phyloP scores from a whole-genome alignment of 1,140 invertebrate species.

The Scylla paramamosain region DNA sequence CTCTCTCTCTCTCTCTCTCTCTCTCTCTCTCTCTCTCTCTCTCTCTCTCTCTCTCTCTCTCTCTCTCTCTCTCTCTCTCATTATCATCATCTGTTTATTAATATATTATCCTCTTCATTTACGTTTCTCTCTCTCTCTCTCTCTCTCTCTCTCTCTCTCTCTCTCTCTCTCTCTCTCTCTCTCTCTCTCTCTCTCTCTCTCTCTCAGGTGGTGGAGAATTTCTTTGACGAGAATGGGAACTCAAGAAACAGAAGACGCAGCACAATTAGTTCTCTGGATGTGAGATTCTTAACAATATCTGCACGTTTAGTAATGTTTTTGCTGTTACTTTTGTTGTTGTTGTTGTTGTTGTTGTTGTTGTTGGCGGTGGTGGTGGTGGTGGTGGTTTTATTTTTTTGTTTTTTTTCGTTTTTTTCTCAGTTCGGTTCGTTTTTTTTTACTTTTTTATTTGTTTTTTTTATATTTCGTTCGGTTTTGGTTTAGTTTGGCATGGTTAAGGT shows the following conservation, averaged over 20 bases:
- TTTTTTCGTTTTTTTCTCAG: not conserved
- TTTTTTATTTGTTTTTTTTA: not conserved
- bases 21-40: constrained; percentile 45
- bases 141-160: constrained; percentile 37
- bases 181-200: not conserved
- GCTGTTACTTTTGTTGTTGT: too few relatives aligned
- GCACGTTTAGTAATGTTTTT: too few relatives aligned
- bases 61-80: constrained; percentile 32
- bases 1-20: constrained; percentile 31
- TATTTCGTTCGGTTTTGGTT: too few relatives aligned
- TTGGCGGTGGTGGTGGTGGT: too few relatives aligned
- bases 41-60: constrained; percentile 50
- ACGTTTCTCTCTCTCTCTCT: constrained; percentile 37
- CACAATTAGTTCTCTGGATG: constrained; percentile 75
- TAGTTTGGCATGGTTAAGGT: too few relatives aligned
- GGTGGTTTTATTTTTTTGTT: not conserved
- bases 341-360: not conserved
- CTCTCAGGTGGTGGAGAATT: constrained; percentile 76
- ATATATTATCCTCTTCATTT: too few relatives aligned
- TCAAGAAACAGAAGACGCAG: constrained; percentile 56
- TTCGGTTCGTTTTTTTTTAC: not conserved
- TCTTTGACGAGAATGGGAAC: constrained; percentile 78
- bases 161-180: not conserved
- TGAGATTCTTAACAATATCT: constrained; percentile 53
- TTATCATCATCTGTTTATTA: too few relatives aligned